A percentile compares a stretch with the other conserved stretches of the same genome.
phyloP scores from a whole-genome alignment of 2,888 invertebrate species.

The Cheilosia scutellata region DNA sequence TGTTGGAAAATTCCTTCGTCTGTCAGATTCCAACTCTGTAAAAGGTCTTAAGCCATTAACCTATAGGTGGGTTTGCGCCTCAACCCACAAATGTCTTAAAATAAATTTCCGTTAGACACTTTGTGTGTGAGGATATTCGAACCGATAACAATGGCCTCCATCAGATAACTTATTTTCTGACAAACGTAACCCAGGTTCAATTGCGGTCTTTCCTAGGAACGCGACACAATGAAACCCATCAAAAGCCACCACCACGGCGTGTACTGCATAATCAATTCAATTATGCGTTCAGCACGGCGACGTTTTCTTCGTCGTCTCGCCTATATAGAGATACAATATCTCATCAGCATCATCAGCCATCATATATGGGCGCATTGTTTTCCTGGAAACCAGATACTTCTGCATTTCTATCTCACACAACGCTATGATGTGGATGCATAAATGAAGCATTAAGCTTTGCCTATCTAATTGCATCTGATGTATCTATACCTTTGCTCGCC shows the following conservation, averaged over 20 bases:
- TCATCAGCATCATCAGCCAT: neutral
- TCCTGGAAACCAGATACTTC: slow-evolving; percentile 15
- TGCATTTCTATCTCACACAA: slow-evolving; percentile 2
- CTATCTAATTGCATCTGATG: slow-evolving; percentile 32
- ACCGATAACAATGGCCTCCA: neutral
- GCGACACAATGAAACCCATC: slow-evolving; percentile 14
- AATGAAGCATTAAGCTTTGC: slow-evolving; percentile 7
- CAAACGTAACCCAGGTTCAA: slow-evolving; percentile 21
- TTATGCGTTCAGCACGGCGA: slow-evolving; percentile 28
- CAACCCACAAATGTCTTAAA: neutral
- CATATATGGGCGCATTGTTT: slow-evolving; percentile 9
- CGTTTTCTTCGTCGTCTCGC: neutral
- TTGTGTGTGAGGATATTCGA: neutral
- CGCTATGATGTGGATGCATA: neutral
- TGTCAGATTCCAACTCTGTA: neutral
- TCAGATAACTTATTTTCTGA: slow-evolving; percentile 6
- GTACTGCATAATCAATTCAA: slow-evolving; percentile 38
- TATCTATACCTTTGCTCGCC: neutral
- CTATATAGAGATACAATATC: neutral
- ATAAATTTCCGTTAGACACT: slow-evolving; percentile 1
- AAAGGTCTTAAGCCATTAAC: slow-evolving; percentile 1
- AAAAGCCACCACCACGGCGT: neutral
- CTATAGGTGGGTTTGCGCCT: neutral
- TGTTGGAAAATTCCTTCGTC: neutral
- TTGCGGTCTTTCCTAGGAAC: slow-evolving; percentile 7